Evolutionary conservation across 37 sponge, comb jelly and placozoan species (phyloP), one percentile per base, ranked within the genome.

Genomic region (Amphimedon queenslandica): DNA sequence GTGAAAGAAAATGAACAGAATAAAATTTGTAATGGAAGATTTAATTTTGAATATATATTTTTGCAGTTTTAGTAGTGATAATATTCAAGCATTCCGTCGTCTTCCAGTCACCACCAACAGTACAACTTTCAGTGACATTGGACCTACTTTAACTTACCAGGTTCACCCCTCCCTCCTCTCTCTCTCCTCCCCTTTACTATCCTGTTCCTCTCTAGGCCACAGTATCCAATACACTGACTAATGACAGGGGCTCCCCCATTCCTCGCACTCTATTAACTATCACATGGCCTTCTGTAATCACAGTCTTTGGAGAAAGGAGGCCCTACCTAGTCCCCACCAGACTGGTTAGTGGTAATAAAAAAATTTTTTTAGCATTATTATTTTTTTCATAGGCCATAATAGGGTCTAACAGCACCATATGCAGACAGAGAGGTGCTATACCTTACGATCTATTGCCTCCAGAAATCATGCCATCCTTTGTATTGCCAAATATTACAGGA

Each of bases 201-300:
- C 13, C 53, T 47, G 13, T 47, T 13, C 13, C 53, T 47, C 53
- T 47, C 55, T 5, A 67, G 4, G 27, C 74, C 37, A 75, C 4
- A 23, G 39, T 82, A n/a, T 55, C 64, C 33, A 82, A 82, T 55
- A 41, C 75, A 32, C 70, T 67, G 2, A 40, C 0, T 37, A 75
- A 82, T 30, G 60, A 53, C 20, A 55, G 60, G 4, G 31, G 67
- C 35, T 74, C 47, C 39, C 75, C 82, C 24, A 69, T 69, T 20
- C 75, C 75, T 8, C 4, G 23, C 16, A 70, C 70, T 40, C 28
- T 42, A 23, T 10, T 39, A 3, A 20, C 32, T 27, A 34, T 57
- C 25, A 23, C 56, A 68, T 36, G 68, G 79, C 63, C 47, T 4
- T 18, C 33, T 30, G 4, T 23, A 42, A 38, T 20, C 61, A 60